Evolutionary conservation across 2,113 vertebrate species (phyloP).

Genomic region (Crotalus viridis): DNA sequence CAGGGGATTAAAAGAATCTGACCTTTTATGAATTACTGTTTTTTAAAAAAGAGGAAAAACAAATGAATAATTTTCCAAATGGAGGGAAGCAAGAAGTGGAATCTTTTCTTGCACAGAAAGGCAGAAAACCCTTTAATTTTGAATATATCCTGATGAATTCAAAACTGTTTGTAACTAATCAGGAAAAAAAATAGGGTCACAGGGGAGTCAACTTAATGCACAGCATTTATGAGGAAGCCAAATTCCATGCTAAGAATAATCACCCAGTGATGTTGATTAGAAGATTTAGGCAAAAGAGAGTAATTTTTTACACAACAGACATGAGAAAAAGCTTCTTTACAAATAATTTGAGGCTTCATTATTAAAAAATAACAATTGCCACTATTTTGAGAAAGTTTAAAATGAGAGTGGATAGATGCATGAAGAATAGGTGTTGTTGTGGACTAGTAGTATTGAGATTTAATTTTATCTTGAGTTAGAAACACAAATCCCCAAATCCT

Average conservation of each 20-base stretch:
- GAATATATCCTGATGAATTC: neutral
- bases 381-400: no score
- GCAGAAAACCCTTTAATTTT: neutral
- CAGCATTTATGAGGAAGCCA: neutral
- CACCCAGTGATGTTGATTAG: neutral
- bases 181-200: neutral
- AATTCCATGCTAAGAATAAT: neutral
- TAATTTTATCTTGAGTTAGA: no score
- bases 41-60: neutral
- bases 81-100: neutral
- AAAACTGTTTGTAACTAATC: neutral
- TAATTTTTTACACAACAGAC: neutral
- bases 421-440: no score
- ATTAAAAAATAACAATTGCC: no score
- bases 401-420: no score
- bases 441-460: no score
- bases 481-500: no score
- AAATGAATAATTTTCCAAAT: neutral
- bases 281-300: neutral
- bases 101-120: neutral
- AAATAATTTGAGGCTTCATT: no score
- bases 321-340: neutral
- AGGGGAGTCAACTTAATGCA: neutral
- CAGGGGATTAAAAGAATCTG: neutral
- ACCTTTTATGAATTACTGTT: neutral